phyloP scores from a whole-genome alignment of 2,888 invertebrate species.

The Lithosia quadra region DNA sequence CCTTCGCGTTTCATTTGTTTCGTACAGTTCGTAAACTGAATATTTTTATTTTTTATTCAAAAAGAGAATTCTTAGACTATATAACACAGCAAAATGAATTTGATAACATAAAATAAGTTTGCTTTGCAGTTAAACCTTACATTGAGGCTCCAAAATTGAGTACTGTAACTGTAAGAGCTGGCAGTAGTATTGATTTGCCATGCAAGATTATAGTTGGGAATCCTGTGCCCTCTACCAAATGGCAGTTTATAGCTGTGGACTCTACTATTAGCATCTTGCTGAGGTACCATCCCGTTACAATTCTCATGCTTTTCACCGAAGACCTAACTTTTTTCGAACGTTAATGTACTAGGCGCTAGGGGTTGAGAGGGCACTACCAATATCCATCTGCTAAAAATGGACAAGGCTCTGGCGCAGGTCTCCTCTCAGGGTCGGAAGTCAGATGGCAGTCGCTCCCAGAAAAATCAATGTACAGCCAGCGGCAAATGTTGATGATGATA shows the following conservation, averaged over 20 bases:
- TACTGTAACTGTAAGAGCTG: conserved; percentile 47
- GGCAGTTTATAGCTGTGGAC: conserved; percentile 66
- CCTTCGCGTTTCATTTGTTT: no score
- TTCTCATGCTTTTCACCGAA: not conserved
- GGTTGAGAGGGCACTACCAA: no score
- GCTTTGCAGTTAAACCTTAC: conserved; percentile 67
- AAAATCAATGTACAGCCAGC: no score
- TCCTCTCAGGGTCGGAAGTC: no score
- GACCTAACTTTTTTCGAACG: not conserved
- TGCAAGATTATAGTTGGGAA: conserved; percentile 68
- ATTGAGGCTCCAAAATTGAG: conserved; percentile 60
- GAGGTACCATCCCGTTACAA: conserved; percentile 50
- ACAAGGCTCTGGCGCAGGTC: no score
- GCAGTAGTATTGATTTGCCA: conserved; percentile 51
- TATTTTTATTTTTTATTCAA: no score
- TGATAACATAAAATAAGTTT: not conserved
- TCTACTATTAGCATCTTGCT: conserved; percentile 48
- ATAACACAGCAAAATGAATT: not conserved
- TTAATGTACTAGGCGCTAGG: no score
- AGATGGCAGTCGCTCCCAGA: no score
- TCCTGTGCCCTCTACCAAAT: conserved; percentile 66
- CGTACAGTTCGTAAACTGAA: no score
- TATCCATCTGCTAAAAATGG: no score
- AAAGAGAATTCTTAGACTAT: not conserved
- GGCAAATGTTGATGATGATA: not conserved